Base-by-base conservation (phyloP, 2,797 vertebrate genomes). In the Artibeus lituratus region DNA sequence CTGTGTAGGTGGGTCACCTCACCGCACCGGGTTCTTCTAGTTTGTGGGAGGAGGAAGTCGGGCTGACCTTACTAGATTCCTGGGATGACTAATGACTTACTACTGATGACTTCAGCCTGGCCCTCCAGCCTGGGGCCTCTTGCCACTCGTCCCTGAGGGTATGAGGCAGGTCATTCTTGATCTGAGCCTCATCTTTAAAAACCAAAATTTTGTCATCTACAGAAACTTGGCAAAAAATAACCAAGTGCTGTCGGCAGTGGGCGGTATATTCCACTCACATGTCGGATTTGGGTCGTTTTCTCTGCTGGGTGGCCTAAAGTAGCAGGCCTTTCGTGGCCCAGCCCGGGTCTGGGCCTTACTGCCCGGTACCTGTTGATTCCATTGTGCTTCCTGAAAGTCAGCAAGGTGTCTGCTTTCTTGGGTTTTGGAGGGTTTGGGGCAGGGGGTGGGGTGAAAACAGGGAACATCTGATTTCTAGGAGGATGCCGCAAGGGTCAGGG, bases 171-270 rank as follows among this genome's bases (percentile, higher is more conserved):
- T 55, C 49, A 32, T 49, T 92, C 44, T 89, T 81, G 67, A 15
- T n/a, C 49, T 73, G 70, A 67, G 49, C 65, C 57, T 90, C 55
- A 59, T 5, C 83, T 92, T 81, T 80, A 85, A 76, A 94, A 84
- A 88, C 62, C 39, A 42, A 53, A 21, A 39, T 5, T 69, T 53
- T 62, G 21, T 73, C 32, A 85, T 53, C 53, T 76, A 12, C 4
- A 62, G 37, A 93, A 93, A 85, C 59, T 93, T 93, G 51, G 69
- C 59, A 72, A 57, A 51, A 90, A 73, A 39, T 87, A 49, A 80
- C 44, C 14, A 24, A 87, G 35, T 24, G 11, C 11, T 24, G 5
- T 49, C 22, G 18, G 39, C 42, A 83, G 47, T 73, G 44, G 57
- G 22, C n/a, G 26, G 8, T 22, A 8, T 14, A 11, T 77, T 39